A percentile compares a stretch with the other conserved stretches of the same genome.
Conservation (phyloP, 2,113 vertebrate species). For the Craseonycteris thonglongyai region DNA sequence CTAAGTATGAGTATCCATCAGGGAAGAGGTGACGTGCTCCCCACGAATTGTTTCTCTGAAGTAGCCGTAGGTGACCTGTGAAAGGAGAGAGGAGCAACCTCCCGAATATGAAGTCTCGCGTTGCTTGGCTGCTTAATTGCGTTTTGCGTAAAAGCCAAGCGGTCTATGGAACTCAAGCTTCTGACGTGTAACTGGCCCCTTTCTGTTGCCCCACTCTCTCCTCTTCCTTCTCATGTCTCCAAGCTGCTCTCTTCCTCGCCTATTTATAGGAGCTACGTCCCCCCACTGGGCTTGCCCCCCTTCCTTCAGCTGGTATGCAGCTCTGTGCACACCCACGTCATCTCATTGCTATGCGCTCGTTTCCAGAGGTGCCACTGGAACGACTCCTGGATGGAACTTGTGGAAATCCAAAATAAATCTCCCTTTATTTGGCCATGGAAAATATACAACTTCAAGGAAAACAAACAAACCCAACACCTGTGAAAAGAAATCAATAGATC, state of each 20-base stretch:
- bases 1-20: background rate
- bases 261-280: background rate
- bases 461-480: background rate
- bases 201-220: background rate
- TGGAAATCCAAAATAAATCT: slow-evolving; percentile 23
- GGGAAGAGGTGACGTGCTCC: slow-evolving; percentile 8
- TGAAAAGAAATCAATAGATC: slow-evolving; percentile 58
- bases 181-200: slow-evolving; percentile 4
- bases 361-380: slow-evolving; percentile 35
- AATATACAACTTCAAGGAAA: slow-evolving; percentile 57
- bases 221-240: background rate
- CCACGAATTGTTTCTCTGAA: slow-evolving; percentile 4
- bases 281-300: background rate
- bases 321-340: background rate
- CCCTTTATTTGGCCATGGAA: background rate
- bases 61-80: background rate
- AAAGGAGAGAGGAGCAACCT: slow-evolving; percentile 23
- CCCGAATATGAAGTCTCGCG: slow-evolving; percentile 42
- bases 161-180: background rate
- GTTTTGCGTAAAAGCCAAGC: slow-evolving; percentile 3
- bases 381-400: slow-evolving; percentile 19
- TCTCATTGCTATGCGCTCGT: background rate
- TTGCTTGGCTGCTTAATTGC: slow-evolving; percentile 31
- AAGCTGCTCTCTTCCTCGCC: background rate
- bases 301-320: background rate